These are phyloP conservation scores for Ginglymostoma cirratum DNA, from an alignment of 2,113 vertebrate genomes.

Conservation along the genomic window DNA sequence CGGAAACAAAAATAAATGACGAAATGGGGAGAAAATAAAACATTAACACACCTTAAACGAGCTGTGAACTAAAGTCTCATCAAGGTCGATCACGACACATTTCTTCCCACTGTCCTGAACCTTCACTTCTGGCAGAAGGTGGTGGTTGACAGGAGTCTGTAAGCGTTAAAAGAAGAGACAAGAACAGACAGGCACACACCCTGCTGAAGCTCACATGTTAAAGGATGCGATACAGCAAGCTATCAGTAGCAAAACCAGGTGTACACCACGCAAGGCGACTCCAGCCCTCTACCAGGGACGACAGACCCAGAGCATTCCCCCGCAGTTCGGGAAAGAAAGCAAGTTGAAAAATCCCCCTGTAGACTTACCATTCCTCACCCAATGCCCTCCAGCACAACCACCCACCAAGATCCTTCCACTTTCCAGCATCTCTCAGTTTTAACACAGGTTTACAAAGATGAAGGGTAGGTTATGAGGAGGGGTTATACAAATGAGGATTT, in stretches of 20 bases:
- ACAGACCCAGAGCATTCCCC: background rate
- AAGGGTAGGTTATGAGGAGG: too few species aligned
- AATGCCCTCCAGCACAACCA: background rate
- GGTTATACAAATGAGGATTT: too few species aligned
- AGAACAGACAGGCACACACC: background rate
- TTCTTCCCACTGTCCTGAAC: slow-evolving; percentile 77
- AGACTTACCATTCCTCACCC: background rate
- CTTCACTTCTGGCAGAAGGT: slow-evolving; percentile 73
- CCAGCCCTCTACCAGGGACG: background rate
- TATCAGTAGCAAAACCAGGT: background rate
- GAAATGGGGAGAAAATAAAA: background rate
- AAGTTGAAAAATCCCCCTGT: too few species aligned
- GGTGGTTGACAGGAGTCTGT: slow-evolving; percentile 42
- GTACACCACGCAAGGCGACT: background rate
- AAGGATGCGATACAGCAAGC: background rate
- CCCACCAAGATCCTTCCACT: too few species aligned
- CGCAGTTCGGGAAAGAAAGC: background rate
- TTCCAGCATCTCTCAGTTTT: too few species aligned
- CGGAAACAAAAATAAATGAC: background rate
- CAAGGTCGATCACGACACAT: slow-evolving; percentile 86
- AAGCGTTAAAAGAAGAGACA: background rate
- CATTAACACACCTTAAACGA: slow-evolving; percentile 75
- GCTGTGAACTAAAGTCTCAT: slow-evolving; percentile 86
- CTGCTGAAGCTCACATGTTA: background rate
- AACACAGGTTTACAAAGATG: too few species aligned